phyloP scores from a whole-genome alignment of 2,888 invertebrate species.

The Drosophila anomalata region DNA sequence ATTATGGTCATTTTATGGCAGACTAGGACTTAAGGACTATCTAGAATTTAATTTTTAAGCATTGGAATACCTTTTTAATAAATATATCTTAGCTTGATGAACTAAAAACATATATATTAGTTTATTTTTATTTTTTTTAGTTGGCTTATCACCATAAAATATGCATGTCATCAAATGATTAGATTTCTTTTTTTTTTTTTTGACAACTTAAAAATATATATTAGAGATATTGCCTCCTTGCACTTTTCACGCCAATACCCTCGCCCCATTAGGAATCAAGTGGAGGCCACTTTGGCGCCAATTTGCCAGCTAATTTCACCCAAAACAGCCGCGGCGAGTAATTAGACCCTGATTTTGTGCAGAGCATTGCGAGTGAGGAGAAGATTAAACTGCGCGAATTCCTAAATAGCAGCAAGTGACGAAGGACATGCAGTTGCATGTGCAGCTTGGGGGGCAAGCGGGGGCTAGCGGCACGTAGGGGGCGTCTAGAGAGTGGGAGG shows the following conservation, averaged over 20 bases:
- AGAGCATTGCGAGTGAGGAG: slow-evolving; percentile 27
- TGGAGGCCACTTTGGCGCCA: not conserved
- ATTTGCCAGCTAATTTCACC: slow-evolving; percentile 27
- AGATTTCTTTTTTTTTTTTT: not conserved
- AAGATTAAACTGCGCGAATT: slow-evolving; percentile 23
- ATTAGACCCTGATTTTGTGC: slow-evolving; percentile 30
- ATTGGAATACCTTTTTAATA: no score
- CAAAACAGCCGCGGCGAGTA: slow-evolving; percentile 17
- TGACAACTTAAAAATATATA: not conserved
- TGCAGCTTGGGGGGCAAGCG: not conserved
- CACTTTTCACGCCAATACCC: not conserved
- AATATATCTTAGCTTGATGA: no score
- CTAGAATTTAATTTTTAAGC: no score
- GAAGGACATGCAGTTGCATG: slow-evolving; percentile 11
- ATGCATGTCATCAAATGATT: not conserved
- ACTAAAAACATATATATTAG: not conserved
- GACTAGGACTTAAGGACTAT: no score
- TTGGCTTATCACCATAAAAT: not conserved
- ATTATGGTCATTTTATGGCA: not conserved
- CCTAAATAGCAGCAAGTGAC: slow-evolving; percentile 26
- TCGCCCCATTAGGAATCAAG: not conserved
- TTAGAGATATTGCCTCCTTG: not conserved
- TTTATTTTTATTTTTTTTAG: not conserved
- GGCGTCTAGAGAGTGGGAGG: not conserved
- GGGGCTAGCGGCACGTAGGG: not conserved